Percentiles rank a stretch among this genome's conserved stretches.
Conservation (phyloP, 2,797 vertebrate species). For the Poecilia gillii region DNA sequence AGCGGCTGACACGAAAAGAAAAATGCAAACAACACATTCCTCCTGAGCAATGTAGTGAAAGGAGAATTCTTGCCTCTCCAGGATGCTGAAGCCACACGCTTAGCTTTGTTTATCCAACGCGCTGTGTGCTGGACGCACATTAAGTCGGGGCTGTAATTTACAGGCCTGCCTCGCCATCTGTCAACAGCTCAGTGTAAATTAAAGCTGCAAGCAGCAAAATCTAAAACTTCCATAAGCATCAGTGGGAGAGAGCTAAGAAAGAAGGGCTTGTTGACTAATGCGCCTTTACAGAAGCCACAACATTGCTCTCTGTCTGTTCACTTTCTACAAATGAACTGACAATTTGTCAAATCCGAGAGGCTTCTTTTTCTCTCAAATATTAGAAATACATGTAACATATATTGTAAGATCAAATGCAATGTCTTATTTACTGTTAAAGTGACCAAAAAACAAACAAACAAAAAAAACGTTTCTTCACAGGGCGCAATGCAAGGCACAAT, state of each 20-base stretch:
- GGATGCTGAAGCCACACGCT: constrained; percentile 31
- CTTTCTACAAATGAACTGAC: background rate
- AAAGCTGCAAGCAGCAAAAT: constrained; percentile 7
- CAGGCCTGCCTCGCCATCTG: constrained; percentile 25
- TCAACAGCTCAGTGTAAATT: constrained; percentile 25
- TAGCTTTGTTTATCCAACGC: constrained; percentile 46
- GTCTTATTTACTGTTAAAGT: background rate
- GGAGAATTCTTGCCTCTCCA: constrained; percentile 25
- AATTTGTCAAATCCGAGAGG: background rate
- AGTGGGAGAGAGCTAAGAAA: background rate
- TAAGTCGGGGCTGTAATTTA: constrained; percentile 31
- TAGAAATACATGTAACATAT: background rate
- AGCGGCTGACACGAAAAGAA: constrained; percentile 26
- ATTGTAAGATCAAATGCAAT: background rate
- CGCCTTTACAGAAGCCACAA: background rate
- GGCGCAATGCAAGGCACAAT: constrained; percentile 95
- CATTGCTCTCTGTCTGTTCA: background rate
- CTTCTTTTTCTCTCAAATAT: background rate
- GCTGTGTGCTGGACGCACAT: constrained; percentile 21
- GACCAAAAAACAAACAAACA: background rate
- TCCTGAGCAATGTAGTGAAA: constrained; percentile 39
- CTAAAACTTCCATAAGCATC: background rate
- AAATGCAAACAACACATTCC: constrained; percentile 53
- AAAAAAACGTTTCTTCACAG: constrained; percentile 66
- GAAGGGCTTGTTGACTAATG: no score